These are phyloP conservation scores for Cosmopolites sordidus DNA, from an alignment of 2,888 invertebrate species.

Conservation along the genomic window DNA sequence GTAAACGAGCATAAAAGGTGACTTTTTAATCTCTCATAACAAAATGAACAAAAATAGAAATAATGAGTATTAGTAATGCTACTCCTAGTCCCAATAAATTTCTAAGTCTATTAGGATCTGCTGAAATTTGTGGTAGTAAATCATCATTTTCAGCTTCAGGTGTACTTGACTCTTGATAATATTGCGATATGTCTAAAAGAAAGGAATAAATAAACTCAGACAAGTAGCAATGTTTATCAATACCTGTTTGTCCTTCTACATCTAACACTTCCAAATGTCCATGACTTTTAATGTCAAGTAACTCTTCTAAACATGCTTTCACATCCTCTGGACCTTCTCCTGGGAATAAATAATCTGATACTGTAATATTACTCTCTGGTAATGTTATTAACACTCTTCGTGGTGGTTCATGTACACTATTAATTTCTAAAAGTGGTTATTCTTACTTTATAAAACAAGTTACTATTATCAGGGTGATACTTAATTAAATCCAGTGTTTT, in stretches of 20 bases:
- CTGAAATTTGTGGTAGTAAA: constrained; percentile 49
- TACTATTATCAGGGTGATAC: too few species aligned
- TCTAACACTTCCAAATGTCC: constrained; percentile 54
- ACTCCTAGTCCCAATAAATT: constrained; percentile 59
- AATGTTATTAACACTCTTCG: constrained; percentile 77
- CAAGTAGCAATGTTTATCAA: too few species aligned
- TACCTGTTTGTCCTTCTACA: constrained; percentile 75
- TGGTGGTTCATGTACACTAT: constrained; percentile 85
- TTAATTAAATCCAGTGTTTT: too few species aligned
- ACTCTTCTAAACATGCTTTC: constrained; percentile 72
- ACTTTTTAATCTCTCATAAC: too few species aligned
- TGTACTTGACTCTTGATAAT: constrained; percentile 37
- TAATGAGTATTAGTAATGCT: constrained; percentile 59
- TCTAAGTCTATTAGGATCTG: constrained; percentile 59
- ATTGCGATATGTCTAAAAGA: constrained; percentile 32
- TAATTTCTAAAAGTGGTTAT: constrained; percentile 55
- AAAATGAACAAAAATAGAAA: constrained; percentile 46
- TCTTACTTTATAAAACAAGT: constrained; percentile 4
- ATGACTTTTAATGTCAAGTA: constrained; percentile 68
- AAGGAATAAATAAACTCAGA: constrained; percentile 3
- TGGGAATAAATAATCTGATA: constrained; percentile 88
- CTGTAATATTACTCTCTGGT: constrained; percentile 59
- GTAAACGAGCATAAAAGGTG: too few species aligned
- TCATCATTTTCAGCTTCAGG: constrained; percentile 51
- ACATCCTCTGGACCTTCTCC: constrained; percentile 84